Evolutionary conservation across 2,113 vertebrate genomes (phyloP), one percentile per base, ranked within the genome.

Genomic region (Acanthochromis polyacanthus): DNA sequence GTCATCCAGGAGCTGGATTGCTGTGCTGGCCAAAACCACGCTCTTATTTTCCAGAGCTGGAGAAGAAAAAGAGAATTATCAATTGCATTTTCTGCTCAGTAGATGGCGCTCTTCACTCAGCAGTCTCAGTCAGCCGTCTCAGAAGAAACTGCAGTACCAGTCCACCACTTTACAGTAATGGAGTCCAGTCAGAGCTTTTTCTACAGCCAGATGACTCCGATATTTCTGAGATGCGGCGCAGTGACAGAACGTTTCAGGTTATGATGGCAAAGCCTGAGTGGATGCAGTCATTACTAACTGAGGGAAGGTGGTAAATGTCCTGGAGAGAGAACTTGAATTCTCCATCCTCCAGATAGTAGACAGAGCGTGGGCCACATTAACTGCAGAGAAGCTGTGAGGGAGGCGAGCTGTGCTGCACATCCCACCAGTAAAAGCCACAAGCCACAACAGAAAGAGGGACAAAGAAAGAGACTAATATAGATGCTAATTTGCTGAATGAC

Each of bases 11-110:
- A 99, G 97, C 48, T 99, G 98, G 85, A 99, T 96, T 25, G 97
- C 96, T 17, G 98, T 99, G 79, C 98, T 99, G 15, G 98, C 98
- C 87, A 98, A 96, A 81, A 99, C 98, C 80, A 99, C 97, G 83
- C 97, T 99, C 93, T 96, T 99, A 91, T 98, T 99, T 83, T 95
- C 93, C 10, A 93, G 95, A 95, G 81, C 62, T 90, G 16, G n/a
- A 78, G 53, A 38, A 16, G 5, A 30, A 77, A 23, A 2, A 80
- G 25, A 73, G 5, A 66, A 57, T 52, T 10, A 30, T 74, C 17
- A 52, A 12, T 65, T 64, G 32, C 55, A 25, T 52, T 7, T 60
- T 72, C 14, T 69, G 36, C 17, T 61, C 91, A 87, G 78, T 88
- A 91, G 90, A 82, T 91, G 91, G 89, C 61, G 67, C 52, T 55